phyloP scores from a whole-genome alignment of 2,888 invertebrate species.

The Caenorhabditis plicata region DNA sequence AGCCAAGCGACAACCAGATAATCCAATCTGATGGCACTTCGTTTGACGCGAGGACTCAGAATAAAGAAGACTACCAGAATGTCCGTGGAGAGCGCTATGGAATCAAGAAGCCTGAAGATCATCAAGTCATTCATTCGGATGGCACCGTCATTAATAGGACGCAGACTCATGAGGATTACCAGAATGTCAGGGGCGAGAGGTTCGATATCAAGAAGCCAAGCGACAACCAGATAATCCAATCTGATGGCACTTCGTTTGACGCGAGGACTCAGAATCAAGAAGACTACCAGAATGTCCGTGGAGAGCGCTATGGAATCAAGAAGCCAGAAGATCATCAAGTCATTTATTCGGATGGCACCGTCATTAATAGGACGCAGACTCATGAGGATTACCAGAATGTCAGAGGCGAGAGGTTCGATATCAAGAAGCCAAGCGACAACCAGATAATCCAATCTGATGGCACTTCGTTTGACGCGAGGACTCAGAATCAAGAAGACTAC shows the following conservation, averaged over 20 bases:
- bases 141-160: background rate
- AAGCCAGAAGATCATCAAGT: background rate
- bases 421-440: background rate
- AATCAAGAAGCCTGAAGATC: background rate
- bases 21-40: background rate
- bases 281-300: slow-evolving; percentile 2
- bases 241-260: background rate
- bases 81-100: slow-evolving; percentile 2
- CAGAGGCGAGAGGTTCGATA: background rate
- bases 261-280: slow-evolving; percentile 2
- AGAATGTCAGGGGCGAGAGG: background rate
- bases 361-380: background rate
- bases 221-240: background rate
- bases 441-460: background rate
- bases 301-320: background rate
- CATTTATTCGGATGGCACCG: background rate
- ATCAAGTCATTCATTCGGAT: background rate
- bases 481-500: slow-evolving; percentile 4
- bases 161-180: slow-evolving; percentile 3
- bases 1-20: background rate
- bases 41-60: background rate
- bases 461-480: background rate
- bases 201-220: background rate
- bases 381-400: slow-evolving; percentile 1
- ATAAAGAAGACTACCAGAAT: slow-evolving; percentile 1